A percentile compares a stretch with the other conserved stretches of the same genome.
Conservation (phyloP, 1,140 invertebrate genomes). For the Phortica variegata region DNA sequence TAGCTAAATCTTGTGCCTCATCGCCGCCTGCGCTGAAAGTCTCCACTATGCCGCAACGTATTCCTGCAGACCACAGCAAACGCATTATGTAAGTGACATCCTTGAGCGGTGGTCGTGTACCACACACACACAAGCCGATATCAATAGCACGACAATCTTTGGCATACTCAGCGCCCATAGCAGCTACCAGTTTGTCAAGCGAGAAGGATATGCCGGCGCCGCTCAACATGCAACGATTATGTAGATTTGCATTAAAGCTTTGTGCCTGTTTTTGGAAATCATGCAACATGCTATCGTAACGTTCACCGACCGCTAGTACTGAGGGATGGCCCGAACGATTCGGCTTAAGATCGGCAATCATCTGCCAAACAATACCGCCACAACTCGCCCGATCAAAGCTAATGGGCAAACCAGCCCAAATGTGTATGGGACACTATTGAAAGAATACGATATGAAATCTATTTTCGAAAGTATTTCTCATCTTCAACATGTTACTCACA, state of each 20-base stretch:
- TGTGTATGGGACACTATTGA: constrained; percentile 48
- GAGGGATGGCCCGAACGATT: constrained; percentile 39
- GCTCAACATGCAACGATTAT: constrained; percentile 48
- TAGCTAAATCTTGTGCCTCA: constrained; percentile 69
- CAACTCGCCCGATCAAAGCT: constrained; percentile 40
- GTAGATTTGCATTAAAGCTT: constrained; percentile 44
- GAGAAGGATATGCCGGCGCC: constrained; percentile 77
- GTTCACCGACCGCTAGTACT: constrained; percentile 58
- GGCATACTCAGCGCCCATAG: constrained; percentile 54
- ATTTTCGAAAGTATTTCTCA: background rate
- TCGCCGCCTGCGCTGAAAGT: constrained; percentile 53
- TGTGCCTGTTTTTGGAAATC: constrained; percentile 55
- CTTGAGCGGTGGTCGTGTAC: constrained; percentile 60
- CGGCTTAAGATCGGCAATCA: constrained; percentile 45
- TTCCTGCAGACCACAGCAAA: constrained; percentile 57
- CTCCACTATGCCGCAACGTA: constrained; percentile 57
- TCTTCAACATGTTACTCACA: constrained; percentile 57
- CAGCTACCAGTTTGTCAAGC: constrained; percentile 68
- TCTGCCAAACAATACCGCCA: constrained; percentile 52
- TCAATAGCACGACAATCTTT: constrained; percentile 61
- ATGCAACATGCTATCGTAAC: constrained; percentile 59
- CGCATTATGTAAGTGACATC: constrained; percentile 64
- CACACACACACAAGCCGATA: constrained; percentile 68
- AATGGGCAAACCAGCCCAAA: constrained; percentile 44
- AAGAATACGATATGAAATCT: background rate